Evolutionary conservation across 2,888 invertebrate genomes (phyloP).

Genomic region (Cephus sareptanus): DNA sequence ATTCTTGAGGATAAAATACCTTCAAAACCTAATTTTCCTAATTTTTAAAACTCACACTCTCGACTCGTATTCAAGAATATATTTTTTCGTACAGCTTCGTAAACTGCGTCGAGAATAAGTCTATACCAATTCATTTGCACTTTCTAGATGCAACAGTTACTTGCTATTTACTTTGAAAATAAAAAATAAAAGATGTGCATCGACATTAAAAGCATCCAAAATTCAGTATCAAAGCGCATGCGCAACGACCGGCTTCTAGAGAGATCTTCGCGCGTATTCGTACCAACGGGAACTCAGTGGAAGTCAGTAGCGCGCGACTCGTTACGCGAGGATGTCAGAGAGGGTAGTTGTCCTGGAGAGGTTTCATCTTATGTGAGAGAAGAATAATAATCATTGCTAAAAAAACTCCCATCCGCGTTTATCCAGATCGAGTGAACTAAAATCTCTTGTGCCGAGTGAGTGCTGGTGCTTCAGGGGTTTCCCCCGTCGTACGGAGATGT

Average conservation of each 20-base stretch:
- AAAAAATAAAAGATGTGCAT: neutral
- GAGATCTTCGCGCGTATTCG: constrained; percentile 1
- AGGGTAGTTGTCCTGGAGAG: neutral
- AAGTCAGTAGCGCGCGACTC: neutral
- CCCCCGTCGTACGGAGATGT: constrained; percentile 42
- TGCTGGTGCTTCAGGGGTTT: neutral
- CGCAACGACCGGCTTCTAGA: constrained; percentile 5
- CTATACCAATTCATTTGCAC: neutral
- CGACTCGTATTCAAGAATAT: neutral
- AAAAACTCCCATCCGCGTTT: neutral
- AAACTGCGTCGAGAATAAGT: neutral
- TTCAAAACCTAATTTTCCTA: neutral
- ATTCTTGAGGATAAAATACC: neutral
- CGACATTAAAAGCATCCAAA: neutral
- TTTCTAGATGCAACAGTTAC: neutral
- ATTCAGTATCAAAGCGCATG: neutral
- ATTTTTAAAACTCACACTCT: neutral
- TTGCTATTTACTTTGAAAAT: neutral
- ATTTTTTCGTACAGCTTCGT: neutral
- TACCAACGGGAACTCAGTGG: neutral
- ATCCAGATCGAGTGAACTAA: neutral
- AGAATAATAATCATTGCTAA: neutral
- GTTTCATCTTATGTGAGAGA: neutral
- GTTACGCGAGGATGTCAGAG: neutral
- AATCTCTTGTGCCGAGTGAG: constrained; percentile 3